A percentile compares a stretch with the other conserved stretches of the same genome.
These are phyloP conservation scores for Lophotriccus pileatus DNA, from an alignment of 2,797 vertebrate species.

Conservation along the genomic window DNA sequence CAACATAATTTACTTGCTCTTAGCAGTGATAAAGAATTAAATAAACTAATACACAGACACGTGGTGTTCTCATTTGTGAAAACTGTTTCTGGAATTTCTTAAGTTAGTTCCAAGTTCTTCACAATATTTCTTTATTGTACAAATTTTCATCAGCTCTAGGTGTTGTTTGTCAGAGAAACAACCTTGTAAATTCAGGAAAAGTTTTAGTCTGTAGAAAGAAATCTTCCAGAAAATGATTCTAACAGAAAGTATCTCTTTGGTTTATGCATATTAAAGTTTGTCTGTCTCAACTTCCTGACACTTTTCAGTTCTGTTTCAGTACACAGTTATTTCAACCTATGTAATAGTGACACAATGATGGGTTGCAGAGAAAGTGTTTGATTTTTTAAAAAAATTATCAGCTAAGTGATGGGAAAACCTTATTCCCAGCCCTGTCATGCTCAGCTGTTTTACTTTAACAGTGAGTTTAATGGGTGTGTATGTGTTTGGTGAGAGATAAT, in stretches of 20 bases:
- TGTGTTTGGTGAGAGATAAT: neutral
- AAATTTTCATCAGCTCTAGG: neutral
- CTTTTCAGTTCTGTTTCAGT: neutral
- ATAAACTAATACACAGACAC: constrained; percentile 50
- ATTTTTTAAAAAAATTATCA: neutral
- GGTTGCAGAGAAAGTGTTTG: neutral
- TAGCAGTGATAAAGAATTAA: constrained; percentile 43
- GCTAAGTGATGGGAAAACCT: neutral
- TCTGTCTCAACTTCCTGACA: neutral
- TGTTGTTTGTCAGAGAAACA: neutral
- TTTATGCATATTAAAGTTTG: neutral
- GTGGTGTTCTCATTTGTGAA: neutral
- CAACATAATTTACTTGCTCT: constrained; percentile 42
- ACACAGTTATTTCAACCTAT: neutral
- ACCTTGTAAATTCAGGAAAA: neutral
- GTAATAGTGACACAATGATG: neutral
- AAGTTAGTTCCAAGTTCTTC: neutral
- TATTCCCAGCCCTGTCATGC: neutral
- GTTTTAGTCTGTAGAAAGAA: neutral
- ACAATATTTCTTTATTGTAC: neutral
- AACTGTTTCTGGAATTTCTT: neutral
- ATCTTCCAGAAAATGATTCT: neutral
- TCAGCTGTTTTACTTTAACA: neutral
- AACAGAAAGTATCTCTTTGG: neutral
- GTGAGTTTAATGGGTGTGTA: neutral